Evolutionary conservation across 2,797 vertebrate species (phyloP), one percentile per base, ranked within the genome.

Genomic region (Pantherophis vulpinus): DNA sequence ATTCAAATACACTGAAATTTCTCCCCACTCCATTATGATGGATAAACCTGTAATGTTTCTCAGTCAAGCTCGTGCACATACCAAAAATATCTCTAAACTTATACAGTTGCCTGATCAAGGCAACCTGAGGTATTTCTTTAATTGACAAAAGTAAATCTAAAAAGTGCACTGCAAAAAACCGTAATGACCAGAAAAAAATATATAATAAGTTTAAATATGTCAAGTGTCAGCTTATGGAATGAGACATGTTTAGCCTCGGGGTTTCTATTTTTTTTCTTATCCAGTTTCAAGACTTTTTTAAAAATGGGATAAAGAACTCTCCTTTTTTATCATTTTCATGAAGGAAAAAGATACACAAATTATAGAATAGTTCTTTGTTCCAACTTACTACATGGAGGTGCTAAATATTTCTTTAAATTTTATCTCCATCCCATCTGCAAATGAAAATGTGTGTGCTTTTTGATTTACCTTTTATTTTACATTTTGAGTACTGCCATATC

Each of bases 71-170:
- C 93, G 58, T 89, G 54, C 83, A 59, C 90, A 89, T 93, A 89
- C 59, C 90, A 89, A 86, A 93, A 93, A 93, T 91, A 93, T 89
- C 90, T 91, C 70, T 51, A 86, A 91, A 91, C 74, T 63, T 87
- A 66, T 86, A 91, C 29, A 55, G 59, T 79, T 83, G 87, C 70
- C 47, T 89, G 70, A 93, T 91, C 70, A 91, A 93, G 93, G 87
- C 59, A 91, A 91, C 27, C 93, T 66, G 47, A 89, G 93, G 90
- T 90, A 90, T 93, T 91, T 93, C 74, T 89, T 93, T 89, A 93
- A 91, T 55, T 93, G 93, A 91, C 70, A 91, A 51, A 56, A 5
- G 90, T 90, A 3, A 89, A 58, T 20, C 88, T 58, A 61, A 74
- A 94, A 94, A 94, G n/a, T 47, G 16, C n/a, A 56, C 18, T 91